Percentiles rank a stretch among this genome's conserved stretches.
These are phyloP conservation scores for Arion vulgaris DNA, from an alignment of 1,140 invertebrate species.

Conservation along the genomic window DNA sequence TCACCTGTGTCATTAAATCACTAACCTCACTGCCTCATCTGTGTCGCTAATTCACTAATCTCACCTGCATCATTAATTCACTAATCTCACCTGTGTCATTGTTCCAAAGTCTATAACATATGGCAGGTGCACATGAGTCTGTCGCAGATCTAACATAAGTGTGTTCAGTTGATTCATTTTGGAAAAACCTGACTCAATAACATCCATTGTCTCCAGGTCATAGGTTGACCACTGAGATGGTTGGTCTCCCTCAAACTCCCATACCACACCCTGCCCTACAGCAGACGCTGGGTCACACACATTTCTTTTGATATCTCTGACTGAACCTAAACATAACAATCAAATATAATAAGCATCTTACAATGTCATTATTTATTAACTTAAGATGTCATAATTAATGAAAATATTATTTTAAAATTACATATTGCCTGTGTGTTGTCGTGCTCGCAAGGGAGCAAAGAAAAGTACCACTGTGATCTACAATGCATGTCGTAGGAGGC, in stretches of 20 bases:
- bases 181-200: not conserved
- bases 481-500: too few species aligned
- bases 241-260: conserved; percentile 13
- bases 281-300: not conserved
- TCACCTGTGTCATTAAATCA: too few species aligned
- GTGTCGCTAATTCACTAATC: too few species aligned
- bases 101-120: conserved; percentile 18
- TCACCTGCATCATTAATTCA: too few species aligned
- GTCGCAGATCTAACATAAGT: not conserved
- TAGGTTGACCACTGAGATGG: not conserved
- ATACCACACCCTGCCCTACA: conserved; percentile 6
- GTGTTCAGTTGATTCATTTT: not conserved
- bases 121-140: not conserved
- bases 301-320: not conserved
- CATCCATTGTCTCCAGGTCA: not conserved
- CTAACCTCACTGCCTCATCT: too few species aligned
- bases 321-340: not conserved
- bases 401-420: too few species aligned
- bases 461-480: too few species aligned
- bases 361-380: too few species aligned
- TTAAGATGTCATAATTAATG: too few species aligned
- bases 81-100: conserved; percentile 22
- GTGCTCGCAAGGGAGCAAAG: too few species aligned
- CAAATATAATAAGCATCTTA: too few species aligned
- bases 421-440: too few species aligned